These are phyloP conservation scores for Pteropus alecto DNA, from an alignment of 2,113 vertebrate species.

Conservation along the genomic window DNA sequence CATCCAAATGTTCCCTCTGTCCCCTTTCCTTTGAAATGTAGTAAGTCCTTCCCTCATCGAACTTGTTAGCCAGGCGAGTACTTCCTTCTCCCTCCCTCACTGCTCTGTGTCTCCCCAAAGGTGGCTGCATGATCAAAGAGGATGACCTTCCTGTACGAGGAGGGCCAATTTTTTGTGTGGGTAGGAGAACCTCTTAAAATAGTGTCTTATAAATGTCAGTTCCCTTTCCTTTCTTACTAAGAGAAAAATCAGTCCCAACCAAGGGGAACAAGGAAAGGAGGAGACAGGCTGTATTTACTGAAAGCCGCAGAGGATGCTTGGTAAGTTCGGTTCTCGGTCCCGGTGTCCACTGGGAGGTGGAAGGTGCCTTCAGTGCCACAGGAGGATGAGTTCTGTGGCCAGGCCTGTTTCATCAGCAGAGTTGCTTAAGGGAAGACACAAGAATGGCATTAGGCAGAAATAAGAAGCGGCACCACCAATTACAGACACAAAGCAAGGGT, in stretches of 20 bases:
- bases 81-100: background rate
- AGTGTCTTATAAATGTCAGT: constrained; percentile 5
- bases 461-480: constrained; percentile 56
- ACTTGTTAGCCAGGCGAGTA: background rate
- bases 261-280: constrained; percentile 19
- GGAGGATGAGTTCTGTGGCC: constrained; percentile 90
- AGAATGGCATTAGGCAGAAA: constrained; percentile 82
- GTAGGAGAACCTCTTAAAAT: constrained; percentile 44
- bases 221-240: constrained; percentile 58
- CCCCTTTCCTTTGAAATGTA: constrained; percentile 12
- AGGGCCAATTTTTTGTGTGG: background rate
- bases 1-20: background rate
- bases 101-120: constrained; percentile 16
- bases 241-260: constrained; percentile 45
- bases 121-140: background rate
- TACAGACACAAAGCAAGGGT: constrained; percentile 71
- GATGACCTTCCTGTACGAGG: background rate
- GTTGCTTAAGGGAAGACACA: constrained; percentile 88
- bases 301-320: constrained; percentile 93
- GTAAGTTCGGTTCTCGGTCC: constrained; percentile 92
- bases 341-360: constrained; percentile 92
- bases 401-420: constrained; percentile 95
- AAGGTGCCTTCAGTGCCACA: constrained; percentile 92
- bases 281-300: constrained; percentile 87
- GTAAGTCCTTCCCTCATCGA: background rate